Percentiles rank a stretch among this genome's conserved stretches.
phyloP scores from a whole-genome alignment of 1,140 invertebrate genomes.

The Dendrolimus kikuchii region DNA sequence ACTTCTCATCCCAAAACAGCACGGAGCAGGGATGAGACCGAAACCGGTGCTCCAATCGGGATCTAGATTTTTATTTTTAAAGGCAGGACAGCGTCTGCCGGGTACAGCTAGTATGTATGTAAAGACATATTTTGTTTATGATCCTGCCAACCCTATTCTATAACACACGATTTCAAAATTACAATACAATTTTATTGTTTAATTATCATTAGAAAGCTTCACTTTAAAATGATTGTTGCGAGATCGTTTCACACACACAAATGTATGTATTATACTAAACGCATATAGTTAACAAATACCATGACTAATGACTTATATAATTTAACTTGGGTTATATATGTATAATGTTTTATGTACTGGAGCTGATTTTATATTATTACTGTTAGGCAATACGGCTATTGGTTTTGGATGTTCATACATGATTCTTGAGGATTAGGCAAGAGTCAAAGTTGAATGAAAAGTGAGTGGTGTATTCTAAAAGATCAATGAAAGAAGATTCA shows the following conservation, averaged over 20 bases:
- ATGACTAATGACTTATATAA: constrained; percentile 18
- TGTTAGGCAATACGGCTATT: not conserved
- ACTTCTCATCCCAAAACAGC: no score
- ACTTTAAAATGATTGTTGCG: constrained; percentile 11
- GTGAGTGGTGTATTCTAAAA: not conserved
- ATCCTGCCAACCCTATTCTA: not conserved
- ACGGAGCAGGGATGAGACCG: no score
- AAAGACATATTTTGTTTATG: no score
- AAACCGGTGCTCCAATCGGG: no score
- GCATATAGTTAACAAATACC: constrained; percentile 6
- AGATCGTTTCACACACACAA: not conserved
- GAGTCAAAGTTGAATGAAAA: not conserved
- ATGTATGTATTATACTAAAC: not conserved
- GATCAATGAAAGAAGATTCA: not conserved
- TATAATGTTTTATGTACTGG: constrained; percentile 23
- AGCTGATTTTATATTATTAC: constrained; percentile 21
- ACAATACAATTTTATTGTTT: constrained; percentile 55
- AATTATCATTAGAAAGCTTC: constrained; percentile 50
- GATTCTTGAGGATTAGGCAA: not conserved
- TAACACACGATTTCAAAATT: constrained; percentile 16
- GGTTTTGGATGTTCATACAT: not conserved
- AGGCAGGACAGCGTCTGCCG: no score
- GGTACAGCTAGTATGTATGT: no score
- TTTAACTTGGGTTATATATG: constrained; percentile 12
- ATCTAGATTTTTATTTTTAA: no score